These are phyloP conservation scores for Chrysopa pallens DNA, from an alignment of 1,140 invertebrate species.

Conservation along the genomic window DNA sequence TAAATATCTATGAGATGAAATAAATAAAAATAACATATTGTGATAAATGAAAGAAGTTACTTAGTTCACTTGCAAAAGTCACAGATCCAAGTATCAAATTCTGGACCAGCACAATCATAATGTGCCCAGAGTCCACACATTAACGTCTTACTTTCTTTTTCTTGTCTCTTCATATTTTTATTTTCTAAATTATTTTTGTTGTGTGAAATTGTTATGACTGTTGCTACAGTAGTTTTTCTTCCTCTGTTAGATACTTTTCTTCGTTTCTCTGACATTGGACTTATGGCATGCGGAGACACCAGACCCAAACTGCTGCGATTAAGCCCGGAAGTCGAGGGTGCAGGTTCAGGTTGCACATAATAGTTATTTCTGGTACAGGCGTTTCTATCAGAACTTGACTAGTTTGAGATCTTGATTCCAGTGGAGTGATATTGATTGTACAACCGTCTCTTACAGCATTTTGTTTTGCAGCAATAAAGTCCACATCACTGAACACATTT, in stretches of 20 bases:
- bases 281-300: conserved; percentile 9
- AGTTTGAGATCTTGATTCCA: conserved; percentile 1
- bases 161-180: too few species aligned
- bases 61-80: neutral
- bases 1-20: neutral
- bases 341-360: conserved; percentile 3
- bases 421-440: neutral
- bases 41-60: neutral
- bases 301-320: conserved; percentile 8
- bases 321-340: conserved; percentile 9
- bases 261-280: conserved; percentile 9
- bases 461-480: neutral
- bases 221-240: neutral
- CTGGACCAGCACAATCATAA: neutral
- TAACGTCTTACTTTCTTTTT: neutral
- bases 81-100: neutral
- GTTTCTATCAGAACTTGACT: conserved; percentile 2
- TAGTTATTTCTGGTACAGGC: neutral
- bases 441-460: neutral
- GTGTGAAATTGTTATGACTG: too few species aligned
- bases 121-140: conserved; percentile 1
- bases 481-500: conserved; percentile 12
- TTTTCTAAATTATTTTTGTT: too few species aligned
- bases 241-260: conserved; percentile 9
- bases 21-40: too few species aligned